A percentile compares a stretch with the other conserved stretches of the same genome.
Conservation (phyloP, 2,797 vertebrate species). For the Protosalanx chinensis region DNA sequence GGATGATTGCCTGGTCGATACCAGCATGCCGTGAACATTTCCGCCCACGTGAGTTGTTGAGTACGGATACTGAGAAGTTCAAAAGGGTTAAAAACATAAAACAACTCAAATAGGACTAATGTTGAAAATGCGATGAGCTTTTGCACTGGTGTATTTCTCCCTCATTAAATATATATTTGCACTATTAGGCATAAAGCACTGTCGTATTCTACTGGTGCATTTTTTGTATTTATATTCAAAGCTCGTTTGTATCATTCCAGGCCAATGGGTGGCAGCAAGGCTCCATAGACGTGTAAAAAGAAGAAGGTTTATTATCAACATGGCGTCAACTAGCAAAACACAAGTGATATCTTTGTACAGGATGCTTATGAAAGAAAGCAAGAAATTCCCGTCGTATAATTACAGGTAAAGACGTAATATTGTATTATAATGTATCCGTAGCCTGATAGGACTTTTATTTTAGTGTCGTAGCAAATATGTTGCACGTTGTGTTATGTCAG, state of each 20-base stretch:
- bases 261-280: not conserved
- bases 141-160: too few species aligned
- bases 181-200: too few species aligned
- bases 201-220: not conserved
- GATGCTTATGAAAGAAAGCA: slow-evolving; percentile 75
- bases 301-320: slow-evolving; percentile 48
- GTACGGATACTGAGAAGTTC: slow-evolving; percentile 24
- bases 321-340: slow-evolving; percentile 75
- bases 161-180: too few species aligned
- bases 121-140: too few species aligned
- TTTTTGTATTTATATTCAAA: not conserved
- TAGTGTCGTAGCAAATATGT: too few species aligned
- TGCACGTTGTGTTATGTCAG: not conserved
- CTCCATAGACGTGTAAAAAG: not conserved
- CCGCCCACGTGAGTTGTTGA: slow-evolving; percentile 21
- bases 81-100: slow-evolving; percentile 1
- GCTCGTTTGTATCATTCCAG: not conserved
- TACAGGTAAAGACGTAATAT: slow-evolving; percentile 70
- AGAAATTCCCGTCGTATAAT: slow-evolving; percentile 74
- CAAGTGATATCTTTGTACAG: slow-evolving; percentile 78
- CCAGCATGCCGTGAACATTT: slow-evolving; percentile 3
- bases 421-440: too few species aligned
- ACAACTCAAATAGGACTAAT: too few species aligned
- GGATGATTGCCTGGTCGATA: too few species aligned
- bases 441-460: too few species aligned